A percentile compares a stretch with the other conserved stretches of the same genome.
These are phyloP conservation scores for Thinocorus orbignyianus DNA, from an alignment of 2,113 vertebrate species.

Conservation along the genomic window DNA sequence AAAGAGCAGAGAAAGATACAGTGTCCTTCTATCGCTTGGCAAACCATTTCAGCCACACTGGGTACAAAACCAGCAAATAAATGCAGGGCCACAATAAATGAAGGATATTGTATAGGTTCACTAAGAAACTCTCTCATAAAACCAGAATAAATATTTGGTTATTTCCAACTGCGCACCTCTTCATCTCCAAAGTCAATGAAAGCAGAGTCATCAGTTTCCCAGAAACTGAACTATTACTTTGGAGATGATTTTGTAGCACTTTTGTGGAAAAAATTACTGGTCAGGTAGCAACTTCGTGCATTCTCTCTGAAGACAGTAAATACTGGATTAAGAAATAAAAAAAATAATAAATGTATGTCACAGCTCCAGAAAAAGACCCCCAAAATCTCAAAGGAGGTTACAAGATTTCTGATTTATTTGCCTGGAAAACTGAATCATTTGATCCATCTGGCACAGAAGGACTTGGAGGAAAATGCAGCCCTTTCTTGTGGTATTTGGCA, in stretches of 20 bases:
- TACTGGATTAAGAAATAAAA: not conserved
- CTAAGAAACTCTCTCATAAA: not conserved
- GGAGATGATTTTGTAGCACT: not conserved
- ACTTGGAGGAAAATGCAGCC: slow-evolving; percentile 39
- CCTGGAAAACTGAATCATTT: slow-evolving; percentile 62
- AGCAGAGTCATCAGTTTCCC: not conserved
- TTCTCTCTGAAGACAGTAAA: not conserved
- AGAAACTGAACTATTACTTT: not conserved
- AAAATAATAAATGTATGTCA: not conserved
- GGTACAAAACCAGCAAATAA: not conserved
- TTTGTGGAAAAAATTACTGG: not conserved
- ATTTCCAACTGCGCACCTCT: not conserved
- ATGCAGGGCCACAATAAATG: not conserved
- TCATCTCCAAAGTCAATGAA: not conserved
- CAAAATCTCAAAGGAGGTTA: slow-evolving; percentile 33
- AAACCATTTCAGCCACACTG: not conserved
- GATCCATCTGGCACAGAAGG: slow-evolving; percentile 54
- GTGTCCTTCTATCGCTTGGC: not conserved
- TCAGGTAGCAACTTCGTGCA: not conserved
- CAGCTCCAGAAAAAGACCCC: not conserved
- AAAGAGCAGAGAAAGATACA: not conserved
- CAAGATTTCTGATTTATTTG: slow-evolving; percentile 58
- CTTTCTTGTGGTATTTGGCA: slow-evolving; percentile 66
- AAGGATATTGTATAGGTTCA: not conserved
- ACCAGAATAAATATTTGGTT: not conserved